Evolutionary conservation across 1,140 invertebrate genomes (phyloP).

Genomic region (Zelostemma sp.): DNA sequence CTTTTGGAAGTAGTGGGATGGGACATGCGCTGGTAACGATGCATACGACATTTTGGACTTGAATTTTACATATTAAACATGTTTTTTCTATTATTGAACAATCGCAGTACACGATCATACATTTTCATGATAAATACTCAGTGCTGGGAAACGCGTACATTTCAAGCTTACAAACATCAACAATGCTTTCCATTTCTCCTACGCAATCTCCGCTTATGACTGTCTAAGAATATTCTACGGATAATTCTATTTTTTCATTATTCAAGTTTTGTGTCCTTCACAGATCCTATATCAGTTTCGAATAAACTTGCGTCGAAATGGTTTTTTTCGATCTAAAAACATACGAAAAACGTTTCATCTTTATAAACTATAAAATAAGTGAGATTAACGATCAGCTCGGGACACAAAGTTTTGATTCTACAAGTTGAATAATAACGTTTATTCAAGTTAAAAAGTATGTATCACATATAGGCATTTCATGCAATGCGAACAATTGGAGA

Average conservation of each 20-base stretch:
- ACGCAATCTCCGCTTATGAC: constrained; percentile 12
- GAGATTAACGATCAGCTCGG: constrained; percentile 27
- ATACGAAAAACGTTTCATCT: too few relatives aligned
- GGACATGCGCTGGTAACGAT: constrained; percentile 40
- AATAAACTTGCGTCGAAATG: too few relatives aligned
- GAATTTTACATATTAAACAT: constrained; percentile 49
- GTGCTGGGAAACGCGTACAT: constrained; percentile 62
- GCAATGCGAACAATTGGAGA: constrained; percentile 55
- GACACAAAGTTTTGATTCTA: constrained; percentile 50
- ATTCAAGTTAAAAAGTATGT: constrained; percentile 59
- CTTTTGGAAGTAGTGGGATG: neutral
- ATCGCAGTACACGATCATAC: constrained; percentile 46
- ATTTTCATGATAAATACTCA: constrained; percentile 47
- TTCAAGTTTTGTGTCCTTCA: constrained; percentile 48
- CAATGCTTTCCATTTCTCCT: constrained; percentile 50
- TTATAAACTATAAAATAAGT: too few relatives aligned
- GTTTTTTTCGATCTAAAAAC: too few relatives aligned
- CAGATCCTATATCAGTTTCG: constrained; percentile 12
- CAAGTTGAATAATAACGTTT: constrained; percentile 53
- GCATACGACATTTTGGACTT: constrained; percentile 41
- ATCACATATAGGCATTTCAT: constrained; percentile 61
- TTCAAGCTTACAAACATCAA: constrained; percentile 69
- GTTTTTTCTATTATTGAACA: constrained; percentile 50
- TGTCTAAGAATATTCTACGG: constrained; percentile 26
- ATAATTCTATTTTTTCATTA: constrained; percentile 33